These are phyloP conservation scores for Lepidonotus clava DNA, from an alignment of 2,888 invertebrate genomes.

Conservation along the genomic window DNA sequence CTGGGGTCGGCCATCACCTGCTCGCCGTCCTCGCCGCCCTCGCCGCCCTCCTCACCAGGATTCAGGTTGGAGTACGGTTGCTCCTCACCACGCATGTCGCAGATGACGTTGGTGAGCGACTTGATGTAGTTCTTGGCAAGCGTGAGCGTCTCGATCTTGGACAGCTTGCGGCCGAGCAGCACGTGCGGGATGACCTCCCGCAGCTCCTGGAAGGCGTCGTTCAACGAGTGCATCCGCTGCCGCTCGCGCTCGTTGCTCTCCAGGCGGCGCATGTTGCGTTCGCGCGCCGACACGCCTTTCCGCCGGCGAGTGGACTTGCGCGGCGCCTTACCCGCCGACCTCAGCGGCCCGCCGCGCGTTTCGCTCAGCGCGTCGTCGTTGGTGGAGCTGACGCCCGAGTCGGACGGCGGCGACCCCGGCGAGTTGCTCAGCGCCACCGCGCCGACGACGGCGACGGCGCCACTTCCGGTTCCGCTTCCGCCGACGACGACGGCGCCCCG, in stretches of 20 bases:
- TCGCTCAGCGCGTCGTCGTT: constrained; percentile 64
- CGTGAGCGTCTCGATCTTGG: constrained; percentile 93
- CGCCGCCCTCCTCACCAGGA: constrained; percentile 17
- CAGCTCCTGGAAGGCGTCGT: constrained; percentile 93
- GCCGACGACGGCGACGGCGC: constrained; percentile 62
- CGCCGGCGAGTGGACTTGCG: constrained; percentile 82
- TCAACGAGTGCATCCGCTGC: constrained; percentile 95
- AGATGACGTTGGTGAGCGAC: constrained; percentile 92
- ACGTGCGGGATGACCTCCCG: constrained; percentile 93
- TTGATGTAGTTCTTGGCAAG: constrained; percentile 94
- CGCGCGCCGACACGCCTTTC: constrained; percentile 89
- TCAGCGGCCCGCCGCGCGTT: not conserved
- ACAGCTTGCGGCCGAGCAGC: constrained; percentile 90
- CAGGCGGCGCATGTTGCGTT: constrained; percentile 90
- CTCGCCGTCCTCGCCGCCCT: not conserved
- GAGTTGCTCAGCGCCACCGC: constrained; percentile 65
- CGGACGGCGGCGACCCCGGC: constrained; percentile 75
- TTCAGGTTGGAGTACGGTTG: not conserved
- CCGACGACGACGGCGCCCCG: not conserved
- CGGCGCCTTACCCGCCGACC: constrained; percentile 30
- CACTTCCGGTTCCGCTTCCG: not conserved
- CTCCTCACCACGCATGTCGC: constrained; percentile 87
- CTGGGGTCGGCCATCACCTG: not conserved
- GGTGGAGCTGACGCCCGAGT: constrained; percentile 75
- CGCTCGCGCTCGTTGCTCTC: constrained; percentile 95